Base-by-base conservation (phyloP, 1,140 invertebrate genomes). In the Agrilus planipennis region DNA sequence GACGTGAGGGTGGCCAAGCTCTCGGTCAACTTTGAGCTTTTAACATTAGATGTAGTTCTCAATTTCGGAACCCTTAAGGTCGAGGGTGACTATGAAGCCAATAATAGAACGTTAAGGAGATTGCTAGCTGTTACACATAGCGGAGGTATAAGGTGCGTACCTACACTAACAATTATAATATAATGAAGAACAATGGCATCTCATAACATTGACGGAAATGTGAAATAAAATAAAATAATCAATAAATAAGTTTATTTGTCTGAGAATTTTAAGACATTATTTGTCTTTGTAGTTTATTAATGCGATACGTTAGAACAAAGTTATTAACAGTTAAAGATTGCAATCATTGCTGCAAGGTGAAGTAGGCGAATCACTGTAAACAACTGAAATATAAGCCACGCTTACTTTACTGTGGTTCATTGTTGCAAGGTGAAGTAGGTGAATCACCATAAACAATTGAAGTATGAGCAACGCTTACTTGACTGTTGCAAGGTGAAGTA, bases 71-170 rank as follows among this genome's bases (percentile, higher is more conserved):
- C 52, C 31, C 35, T 57, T 29, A 42, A 39, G 20, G 41, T 57
- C 12, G 47, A 49, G 19, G 55, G 55, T 6, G 53, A 52, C 10
- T 57, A 52, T 37, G 53, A 55, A 44, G 47, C 41, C 6, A 53
- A 51, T 37, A 54, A 57, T 39, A 28, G 51, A 12, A 42, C 45
- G 6, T 38, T 57, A 17, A 47, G 51, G 28, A 39, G 45, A 20
- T 41, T 51, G 15, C 42, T 57, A 7, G 53, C 55, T 2, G 49
- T 55, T 19, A 45, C 51, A 12, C 47, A 50, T 34, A 45, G 39
- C 17, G 55, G 53, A 27, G 47, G 38, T 37, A 47, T 55, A n/a
- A 41, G 32, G 55, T 55, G 43, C 50, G 51, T 45, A 15, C 21
- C 20, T 19, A 16, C 19, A 32, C 19, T 4, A 17, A 3, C 4